These are phyloP conservation scores for Sorex araneus DNA, from an alignment of 2,113 vertebrate genomes.

Conservation along the genomic window DNA sequence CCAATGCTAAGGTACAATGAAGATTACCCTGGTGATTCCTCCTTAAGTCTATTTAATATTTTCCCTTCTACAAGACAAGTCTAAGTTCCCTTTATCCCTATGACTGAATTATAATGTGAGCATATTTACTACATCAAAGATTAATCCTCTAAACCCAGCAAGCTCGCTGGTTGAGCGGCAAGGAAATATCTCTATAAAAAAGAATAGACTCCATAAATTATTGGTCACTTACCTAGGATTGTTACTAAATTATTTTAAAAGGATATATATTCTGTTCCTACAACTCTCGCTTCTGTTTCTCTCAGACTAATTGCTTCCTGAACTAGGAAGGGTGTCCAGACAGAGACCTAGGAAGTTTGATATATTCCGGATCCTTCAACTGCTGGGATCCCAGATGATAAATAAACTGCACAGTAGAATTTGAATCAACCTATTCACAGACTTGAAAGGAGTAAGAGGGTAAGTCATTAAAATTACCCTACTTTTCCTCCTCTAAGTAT, in stretches of 20 bases:
- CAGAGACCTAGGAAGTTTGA: conserved; percentile 80
- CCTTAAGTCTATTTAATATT: conserved; percentile 72
- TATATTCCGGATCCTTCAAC: conserved; percentile 82
- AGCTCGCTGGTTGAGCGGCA: conserved; percentile 80
- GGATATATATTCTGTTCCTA: conserved; percentile 84
- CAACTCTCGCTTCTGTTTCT: conserved; percentile 82
- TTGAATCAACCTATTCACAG: conserved; percentile 71
- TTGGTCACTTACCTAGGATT: conserved; percentile 86
- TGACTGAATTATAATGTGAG: conserved; percentile 83
- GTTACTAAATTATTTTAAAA: conserved; percentile 87
- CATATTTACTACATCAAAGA: conserved; percentile 86
- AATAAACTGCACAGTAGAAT: conserved; percentile 78
- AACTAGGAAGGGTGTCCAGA: conserved; percentile 80
- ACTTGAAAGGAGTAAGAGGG: conserved; percentile 69
- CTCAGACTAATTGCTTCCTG: conserved; percentile 85
- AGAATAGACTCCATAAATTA: conserved; percentile 87
- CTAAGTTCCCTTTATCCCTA: conserved; percentile 79
- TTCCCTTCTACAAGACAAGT: conserved; percentile 75
- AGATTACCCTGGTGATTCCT: background rate
- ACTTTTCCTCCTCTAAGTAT: conserved; percentile 22
- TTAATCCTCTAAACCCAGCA: conserved; percentile 83
- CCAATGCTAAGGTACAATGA: background rate
- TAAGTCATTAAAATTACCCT: conserved; percentile 56
- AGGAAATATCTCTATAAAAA: conserved; percentile 86
- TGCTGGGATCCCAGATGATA: conserved; percentile 80